Evolutionary conservation across 2,113 vertebrate species (phyloP), one percentile per base, ranked within the genome.

Genomic region (Tupaia tana): DNA sequence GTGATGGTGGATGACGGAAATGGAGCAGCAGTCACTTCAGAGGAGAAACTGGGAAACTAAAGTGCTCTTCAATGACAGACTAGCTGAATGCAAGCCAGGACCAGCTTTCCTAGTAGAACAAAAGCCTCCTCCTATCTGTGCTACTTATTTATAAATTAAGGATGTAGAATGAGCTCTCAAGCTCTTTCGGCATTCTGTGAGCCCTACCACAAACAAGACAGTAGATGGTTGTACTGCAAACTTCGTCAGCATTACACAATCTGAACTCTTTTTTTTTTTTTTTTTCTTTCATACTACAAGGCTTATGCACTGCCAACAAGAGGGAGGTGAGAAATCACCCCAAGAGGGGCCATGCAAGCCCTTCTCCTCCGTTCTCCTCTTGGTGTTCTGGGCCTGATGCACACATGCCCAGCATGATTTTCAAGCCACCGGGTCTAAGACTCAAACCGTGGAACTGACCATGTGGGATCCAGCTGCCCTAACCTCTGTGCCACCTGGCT

Each of bases 111-210:
- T 8, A 16, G 3, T 1, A 67, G 70, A 78, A 31, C 10, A 2
- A 0, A 31, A 70, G 80, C 29, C 64, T 1, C 9, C 24, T 22
- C 64, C n/a, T 87, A 24, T n/a, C 59, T 73, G 43, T 88, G 43
- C n/a, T 29, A 54, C 29, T 87, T 78, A 54, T 1, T 87, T 78
- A 24, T 1, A 43, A 77, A 86, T 52, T 29, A 3, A 70, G 79
- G 19, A 12, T 0, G 6, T 0, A 27, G 15, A 70, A 2, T 7
- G 25, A 27, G 13, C 19, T 2, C 56, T 13, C 34, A 1, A 34
- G 54, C 71, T 92, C 27, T 59, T 58, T 13, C 52, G 43, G 12
- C 16, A 34, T 18, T 19, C 87, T 19, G 1, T 2, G 3, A 16
- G 24, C 29, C 66, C 29, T 24, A n/a, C 12, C 18, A 7, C 74